Evolutionary conservation across 2,888 invertebrate species (phyloP).

Genomic region (Melanchra persicariae): DNA sequence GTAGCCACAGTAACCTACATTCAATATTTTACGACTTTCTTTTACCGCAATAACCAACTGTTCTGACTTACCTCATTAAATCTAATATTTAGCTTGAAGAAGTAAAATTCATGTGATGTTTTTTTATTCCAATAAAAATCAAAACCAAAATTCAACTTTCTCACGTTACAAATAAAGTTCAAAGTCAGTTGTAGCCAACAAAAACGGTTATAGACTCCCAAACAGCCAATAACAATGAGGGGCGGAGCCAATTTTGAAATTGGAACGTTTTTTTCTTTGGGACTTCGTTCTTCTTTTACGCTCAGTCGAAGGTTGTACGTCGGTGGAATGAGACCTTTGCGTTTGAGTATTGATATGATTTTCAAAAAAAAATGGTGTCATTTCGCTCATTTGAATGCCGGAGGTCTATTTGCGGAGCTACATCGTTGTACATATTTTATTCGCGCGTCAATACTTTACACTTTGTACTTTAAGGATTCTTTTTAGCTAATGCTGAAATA

Average conservation of each 20-base stretch:
- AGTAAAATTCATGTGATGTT: constrained; percentile 76
- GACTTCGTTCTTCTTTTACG: constrained; percentile 78
- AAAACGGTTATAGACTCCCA: constrained; percentile 65
- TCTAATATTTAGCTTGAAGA: constrained; percentile 71
- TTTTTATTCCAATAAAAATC: constrained; percentile 49
- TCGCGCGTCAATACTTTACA: neutral
- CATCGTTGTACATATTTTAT: neutral
- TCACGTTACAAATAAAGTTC: neutral
- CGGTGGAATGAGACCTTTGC: constrained; percentile 52
- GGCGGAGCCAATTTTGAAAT: constrained; percentile 88
- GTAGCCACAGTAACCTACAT: constrained; percentile 43
- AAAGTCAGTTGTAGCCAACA: constrained; percentile 49
- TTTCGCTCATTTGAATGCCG: constrained; percentile 33
- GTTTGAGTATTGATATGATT: constrained; percentile 36
- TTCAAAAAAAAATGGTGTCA: constrained; percentile 36
- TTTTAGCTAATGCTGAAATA: neutral
- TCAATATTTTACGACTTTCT: constrained; percentile 52
- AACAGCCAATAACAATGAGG: constrained; percentile 85
- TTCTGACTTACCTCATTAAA: constrained; percentile 64
- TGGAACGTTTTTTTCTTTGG: constrained; percentile 85
- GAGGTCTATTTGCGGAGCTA: constrained; percentile 20
- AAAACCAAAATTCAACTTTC: constrained; percentile 40
- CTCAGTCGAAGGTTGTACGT: constrained; percentile 73
- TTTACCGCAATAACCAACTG: constrained; percentile 60
- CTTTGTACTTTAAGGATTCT: neutral